Conservation (phyloP, 2,888 invertebrate species). For the Nomada hirtipes region DNA sequence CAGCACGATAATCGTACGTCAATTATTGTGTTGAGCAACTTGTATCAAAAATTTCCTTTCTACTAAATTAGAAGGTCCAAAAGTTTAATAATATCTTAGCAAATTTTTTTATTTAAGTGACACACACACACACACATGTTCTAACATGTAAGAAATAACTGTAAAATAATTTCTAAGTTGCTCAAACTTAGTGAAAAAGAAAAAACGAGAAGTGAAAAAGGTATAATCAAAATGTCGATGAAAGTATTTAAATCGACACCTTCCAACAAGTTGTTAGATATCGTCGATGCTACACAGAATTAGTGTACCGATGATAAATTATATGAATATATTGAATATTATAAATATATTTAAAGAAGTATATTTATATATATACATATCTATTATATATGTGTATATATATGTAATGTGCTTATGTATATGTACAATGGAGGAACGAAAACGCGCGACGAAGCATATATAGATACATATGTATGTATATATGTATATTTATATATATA, state of each 20-base stretch:
- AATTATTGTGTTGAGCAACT: slow-evolving; percentile 37
- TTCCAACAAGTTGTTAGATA: slow-evolving; percentile 71
- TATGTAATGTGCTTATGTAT: slow-evolving; percentile 26
- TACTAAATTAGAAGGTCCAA: neutral
- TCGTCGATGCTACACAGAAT: slow-evolving; percentile 49
- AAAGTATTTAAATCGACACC: slow-evolving; percentile 57
- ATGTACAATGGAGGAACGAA: slow-evolving; percentile 53
- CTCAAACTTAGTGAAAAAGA: slow-evolving; percentile 9
- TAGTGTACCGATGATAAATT: slow-evolving; percentile 50
- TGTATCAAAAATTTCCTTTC: neutral
- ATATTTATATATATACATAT: slow-evolving; percentile 10
- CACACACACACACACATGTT: neutral
- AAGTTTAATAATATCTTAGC: neutral
- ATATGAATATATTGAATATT: slow-evolving; percentile 62
- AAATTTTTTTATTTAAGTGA: neutral
- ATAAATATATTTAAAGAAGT: slow-evolving; percentile 45
- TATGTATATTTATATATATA: slow-evolving; percentile 45
- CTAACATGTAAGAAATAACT: neutral
- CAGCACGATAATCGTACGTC: slow-evolving; percentile 67
- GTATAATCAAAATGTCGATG: slow-evolving; percentile 69
- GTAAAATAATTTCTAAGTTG: slow-evolving; percentile 11
- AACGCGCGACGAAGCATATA: no score
- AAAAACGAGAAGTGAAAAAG: slow-evolving; percentile 8
- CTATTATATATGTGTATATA: slow-evolving; percentile 49
- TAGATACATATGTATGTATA: slow-evolving; percentile 29